Percentiles rank a stretch among this genome's conserved stretches.
Evolutionary conservation across 2,797 vertebrate species (phyloP).

Genomic region (Acanthornis magna): DNA sequence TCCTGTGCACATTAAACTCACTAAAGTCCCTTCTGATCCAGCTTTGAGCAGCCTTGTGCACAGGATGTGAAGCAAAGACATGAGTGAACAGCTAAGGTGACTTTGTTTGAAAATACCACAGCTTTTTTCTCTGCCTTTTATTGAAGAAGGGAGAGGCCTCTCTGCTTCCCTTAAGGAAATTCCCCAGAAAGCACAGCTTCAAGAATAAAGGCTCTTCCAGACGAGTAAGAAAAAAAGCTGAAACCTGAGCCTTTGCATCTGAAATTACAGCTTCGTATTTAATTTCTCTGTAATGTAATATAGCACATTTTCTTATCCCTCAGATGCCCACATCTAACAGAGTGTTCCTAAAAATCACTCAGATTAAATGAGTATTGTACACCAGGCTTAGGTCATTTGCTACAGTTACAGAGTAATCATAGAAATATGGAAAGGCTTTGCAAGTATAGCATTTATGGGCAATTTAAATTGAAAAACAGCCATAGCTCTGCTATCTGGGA

Average conservation of each 20-base stretch:
- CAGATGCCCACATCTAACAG: not conserved
- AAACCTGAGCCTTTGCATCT: not conserved
- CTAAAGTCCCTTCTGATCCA: not conserved
- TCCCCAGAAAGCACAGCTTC: not conserved
- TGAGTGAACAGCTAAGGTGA: not conserved
- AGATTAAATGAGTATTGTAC: not conserved
- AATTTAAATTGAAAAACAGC: not conserved
- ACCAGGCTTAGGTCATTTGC: not conserved
- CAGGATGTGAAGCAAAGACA: not conserved
- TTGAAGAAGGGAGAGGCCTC: not conserved
- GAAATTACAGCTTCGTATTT: not conserved
- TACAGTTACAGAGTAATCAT: not conserved
- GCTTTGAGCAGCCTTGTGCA: not conserved
- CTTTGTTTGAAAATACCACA: not conserved
- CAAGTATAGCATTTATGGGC: not conserved
- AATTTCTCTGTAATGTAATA: not conserved
- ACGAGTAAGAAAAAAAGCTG: not conserved
- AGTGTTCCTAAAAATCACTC: not conserved
- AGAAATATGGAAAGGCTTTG: not conserved
- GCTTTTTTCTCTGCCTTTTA: not conserved
- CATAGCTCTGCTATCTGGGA: not conserved
- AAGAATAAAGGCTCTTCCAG: not conserved
- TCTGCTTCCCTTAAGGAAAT: not conserved
- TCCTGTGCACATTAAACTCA: not conserved
- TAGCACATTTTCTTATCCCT: not conserved